Evolutionary conservation across 2,113 vertebrate species (phyloP), one percentile per base, ranked within the genome.

Genomic region (Tamias sibiricus): DNA sequence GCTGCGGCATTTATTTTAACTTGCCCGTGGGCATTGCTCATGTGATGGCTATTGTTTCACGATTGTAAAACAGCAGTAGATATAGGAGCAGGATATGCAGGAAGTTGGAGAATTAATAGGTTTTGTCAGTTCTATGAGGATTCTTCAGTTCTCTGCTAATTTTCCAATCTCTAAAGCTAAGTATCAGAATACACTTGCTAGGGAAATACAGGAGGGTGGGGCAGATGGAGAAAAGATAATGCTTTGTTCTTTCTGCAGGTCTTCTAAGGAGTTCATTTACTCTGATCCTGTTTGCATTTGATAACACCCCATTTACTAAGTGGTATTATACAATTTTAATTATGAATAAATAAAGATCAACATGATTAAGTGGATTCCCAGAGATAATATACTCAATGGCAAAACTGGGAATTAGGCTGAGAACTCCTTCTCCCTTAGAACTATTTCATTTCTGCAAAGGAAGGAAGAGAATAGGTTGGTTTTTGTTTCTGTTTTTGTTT

Each of bases 321-420:
- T 92, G 62, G 62, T n/a, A 90, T 96, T 95, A 89, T 47, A 77
- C 72, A 37, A 72, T 94, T 89, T 95, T 93, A 93, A 95, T 87
- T 91, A 91, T 83, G 68, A 96, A 83, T 94, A 96, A 86, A 94
- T 88, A 95, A 90, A 40, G 47, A 96, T 97, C 81, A 94, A 57
- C 8, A 91, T 89, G 88, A 96, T 95, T 95, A 95, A 96, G 10
- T 93, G 52, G 84, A 94, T 95, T 94, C 49, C 11, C 59, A 86
- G 77, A 94, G 95, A 94, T 92, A 95, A 83, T 16, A 83, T 82
- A 79, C 9, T 90, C 66, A 97, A 7, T 86, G 44, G 26, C 1
- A 93, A 95, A 93, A 88, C 20, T 90, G 62, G 22, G 62, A 92
- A 80, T 91, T 97, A 90, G 87, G 89, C 8, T 68, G 47, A 95